A percentile compares a stretch with the other conserved stretches of the same genome.
Conservation (phyloP, 2,113 vertebrate species). For the Tapirus terrestris region DNA sequence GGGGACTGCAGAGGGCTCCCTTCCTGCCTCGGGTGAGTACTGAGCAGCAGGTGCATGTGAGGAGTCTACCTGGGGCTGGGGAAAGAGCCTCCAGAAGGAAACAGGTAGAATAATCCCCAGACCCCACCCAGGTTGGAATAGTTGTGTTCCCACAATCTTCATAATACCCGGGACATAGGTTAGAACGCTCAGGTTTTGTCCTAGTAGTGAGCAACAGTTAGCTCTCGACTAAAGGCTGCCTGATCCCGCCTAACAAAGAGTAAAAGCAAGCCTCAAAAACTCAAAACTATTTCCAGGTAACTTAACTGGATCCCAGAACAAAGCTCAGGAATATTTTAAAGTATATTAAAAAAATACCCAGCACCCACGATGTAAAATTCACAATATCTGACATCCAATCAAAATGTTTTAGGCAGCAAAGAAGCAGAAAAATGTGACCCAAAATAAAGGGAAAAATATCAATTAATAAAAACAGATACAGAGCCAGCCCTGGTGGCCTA, state of each 20-base stretch:
- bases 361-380: neutral
- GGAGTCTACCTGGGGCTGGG: neutral
- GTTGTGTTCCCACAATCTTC: neutral
- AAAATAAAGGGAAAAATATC: neutral
- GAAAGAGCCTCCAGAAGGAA: neutral
- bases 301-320: neutral
- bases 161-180: neutral
- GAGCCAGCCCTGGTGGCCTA: neutral
- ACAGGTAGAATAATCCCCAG: neutral
- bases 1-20: neutral
- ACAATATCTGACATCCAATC: neutral
- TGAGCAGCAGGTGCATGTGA: neutral
- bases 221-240: neutral
- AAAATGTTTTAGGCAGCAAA: neutral
- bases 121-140: neutral
- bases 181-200: neutral
- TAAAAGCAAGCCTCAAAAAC: neutral
- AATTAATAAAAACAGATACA: neutral
- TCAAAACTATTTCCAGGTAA: neutral
- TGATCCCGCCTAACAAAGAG: neutral
- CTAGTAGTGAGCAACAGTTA: neutral
- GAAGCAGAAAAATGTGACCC: neutral
- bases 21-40: neutral
- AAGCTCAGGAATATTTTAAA: constrained; percentile 8
- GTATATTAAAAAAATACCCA: neutral